phyloP scores from a whole-genome alignment of 2,797 vertebrate species.

The Cynodonichthys magdalenae region DNA sequence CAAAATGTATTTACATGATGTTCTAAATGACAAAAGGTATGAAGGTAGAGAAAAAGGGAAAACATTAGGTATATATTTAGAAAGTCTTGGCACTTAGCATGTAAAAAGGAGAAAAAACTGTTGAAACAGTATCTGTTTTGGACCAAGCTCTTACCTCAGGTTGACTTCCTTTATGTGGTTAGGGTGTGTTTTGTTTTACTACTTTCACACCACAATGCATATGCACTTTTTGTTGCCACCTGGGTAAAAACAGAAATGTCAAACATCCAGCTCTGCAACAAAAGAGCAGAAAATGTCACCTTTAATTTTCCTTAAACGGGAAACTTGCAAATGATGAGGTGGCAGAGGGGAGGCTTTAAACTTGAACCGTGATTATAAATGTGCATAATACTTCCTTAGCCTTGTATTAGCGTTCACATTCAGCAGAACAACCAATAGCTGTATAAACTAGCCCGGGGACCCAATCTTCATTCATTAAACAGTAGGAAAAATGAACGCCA shows the following conservation, averaged over 20 bases:
- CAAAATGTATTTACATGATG: constrained; percentile 12
- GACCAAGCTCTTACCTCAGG: constrained; percentile 64
- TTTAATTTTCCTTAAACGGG: constrained; percentile 37
- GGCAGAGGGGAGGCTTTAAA: constrained; percentile 23
- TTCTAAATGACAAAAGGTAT: constrained; percentile 15
- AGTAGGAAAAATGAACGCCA: constrained; percentile 69
- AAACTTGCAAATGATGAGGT: constrained; percentile 22
- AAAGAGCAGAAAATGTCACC: constrained; percentile 21
- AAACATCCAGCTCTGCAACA: constrained; percentile 15
- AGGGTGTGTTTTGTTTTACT: constrained; percentile 62
- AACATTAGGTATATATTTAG: constrained; percentile 35
- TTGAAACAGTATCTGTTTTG: constrained; percentile 66
- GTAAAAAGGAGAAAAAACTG: constrained; percentile 59
- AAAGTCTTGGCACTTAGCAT: constrained; percentile 53
- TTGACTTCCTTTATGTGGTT: constrained; percentile 76
- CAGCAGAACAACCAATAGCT: constrained; percentile 34
- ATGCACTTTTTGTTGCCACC: constrained; percentile 48
- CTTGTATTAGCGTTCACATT: constrained; percentile 17
- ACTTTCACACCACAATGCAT: constrained; percentile 56
- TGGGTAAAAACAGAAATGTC: constrained; percentile 44
- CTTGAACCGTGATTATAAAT: constrained; percentile 20
- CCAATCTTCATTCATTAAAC: constrained; percentile 68
- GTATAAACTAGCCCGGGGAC: constrained; percentile 35
- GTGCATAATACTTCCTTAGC: constrained; percentile 15
- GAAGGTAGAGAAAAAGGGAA: not conserved